phyloP scores from a whole-genome alignment of 1,140 invertebrate genomes.

The Trinorchestia longiramus region DNA sequence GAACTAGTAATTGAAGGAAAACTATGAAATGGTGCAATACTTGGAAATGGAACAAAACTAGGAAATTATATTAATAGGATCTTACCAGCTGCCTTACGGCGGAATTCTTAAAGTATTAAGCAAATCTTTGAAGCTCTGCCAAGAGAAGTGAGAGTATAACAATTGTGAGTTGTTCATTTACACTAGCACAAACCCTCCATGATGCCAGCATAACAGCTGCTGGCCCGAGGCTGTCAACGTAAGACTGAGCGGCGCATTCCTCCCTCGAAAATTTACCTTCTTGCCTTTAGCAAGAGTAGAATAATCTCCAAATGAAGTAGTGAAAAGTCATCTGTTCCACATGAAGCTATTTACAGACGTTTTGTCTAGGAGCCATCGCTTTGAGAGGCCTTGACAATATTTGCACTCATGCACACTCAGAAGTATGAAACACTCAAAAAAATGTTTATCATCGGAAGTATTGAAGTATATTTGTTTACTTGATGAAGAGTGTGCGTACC shows the following conservation, averaged over 20 bases:
- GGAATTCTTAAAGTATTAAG: neutral
- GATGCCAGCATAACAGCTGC: neutral
- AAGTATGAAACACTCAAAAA: slow-evolving; percentile 42
- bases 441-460: neutral
- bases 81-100: no score
- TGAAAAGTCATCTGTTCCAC: slow-evolving; percentile 6
- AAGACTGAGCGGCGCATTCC: neutral
- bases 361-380: slow-evolving; percentile 30
- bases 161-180: neutral
- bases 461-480: slow-evolving; percentile 53
- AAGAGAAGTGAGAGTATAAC: no score
- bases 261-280: neutral
- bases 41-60: no score
- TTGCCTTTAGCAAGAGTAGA: neutral
- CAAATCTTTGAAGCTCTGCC: no score
- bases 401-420: slow-evolving; percentile 45
- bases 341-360: slow-evolving; percentile 34
- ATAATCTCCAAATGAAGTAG: slow-evolving; percentile 5
- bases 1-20: neutral
- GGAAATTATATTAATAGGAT: no score
- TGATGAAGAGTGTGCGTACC: slow-evolving; percentile 38
- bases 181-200: neutral
- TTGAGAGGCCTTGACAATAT: slow-evolving; percentile 30
- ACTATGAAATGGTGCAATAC: no score
- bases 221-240: neutral